Percentiles rank a stretch among this genome's conserved stretches.
phyloP scores from a whole-genome alignment of 2,113 vertebrate species.

The Thomomys bottae region DNA sequence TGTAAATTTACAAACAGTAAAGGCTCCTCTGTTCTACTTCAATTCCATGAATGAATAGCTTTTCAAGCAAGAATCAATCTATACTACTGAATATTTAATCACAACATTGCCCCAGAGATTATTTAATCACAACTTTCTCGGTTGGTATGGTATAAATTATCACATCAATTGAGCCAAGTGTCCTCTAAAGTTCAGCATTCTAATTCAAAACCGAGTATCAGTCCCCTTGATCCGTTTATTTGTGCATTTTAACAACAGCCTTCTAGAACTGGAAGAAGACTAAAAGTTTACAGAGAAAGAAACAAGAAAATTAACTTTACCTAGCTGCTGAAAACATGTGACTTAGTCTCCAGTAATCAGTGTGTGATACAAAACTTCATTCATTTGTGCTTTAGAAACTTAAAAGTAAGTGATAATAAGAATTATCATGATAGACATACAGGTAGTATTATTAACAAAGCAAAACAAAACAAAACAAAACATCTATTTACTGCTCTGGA shows the following conservation, averaged over 20 bases:
- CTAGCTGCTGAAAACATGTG: background rate
- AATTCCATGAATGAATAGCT: background rate
- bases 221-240: background rate
- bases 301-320: background rate
- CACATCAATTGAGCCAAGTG: background rate
- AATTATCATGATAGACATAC: background rate
- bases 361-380: background rate
- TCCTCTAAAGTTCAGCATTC: background rate
- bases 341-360: background rate
- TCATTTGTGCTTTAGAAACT: background rate
- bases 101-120: background rate
- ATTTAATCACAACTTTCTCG: conserved; percentile 41
- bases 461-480: background rate
- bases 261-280: background rate
- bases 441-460: background rate
- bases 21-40: background rate
- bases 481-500: background rate
- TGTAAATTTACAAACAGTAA: background rate
- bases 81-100: conserved; percentile 54
- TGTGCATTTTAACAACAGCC: background rate
- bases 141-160: background rate
- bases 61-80: conserved; percentile 7
- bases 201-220: conserved; percentile 54
- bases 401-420: background rate
- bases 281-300: background rate